These are phyloP conservation scores for Pseudotriccus pelzelni DNA, from an alignment of 2,797 vertebrate genomes.

Conservation along the genomic window DNA sequence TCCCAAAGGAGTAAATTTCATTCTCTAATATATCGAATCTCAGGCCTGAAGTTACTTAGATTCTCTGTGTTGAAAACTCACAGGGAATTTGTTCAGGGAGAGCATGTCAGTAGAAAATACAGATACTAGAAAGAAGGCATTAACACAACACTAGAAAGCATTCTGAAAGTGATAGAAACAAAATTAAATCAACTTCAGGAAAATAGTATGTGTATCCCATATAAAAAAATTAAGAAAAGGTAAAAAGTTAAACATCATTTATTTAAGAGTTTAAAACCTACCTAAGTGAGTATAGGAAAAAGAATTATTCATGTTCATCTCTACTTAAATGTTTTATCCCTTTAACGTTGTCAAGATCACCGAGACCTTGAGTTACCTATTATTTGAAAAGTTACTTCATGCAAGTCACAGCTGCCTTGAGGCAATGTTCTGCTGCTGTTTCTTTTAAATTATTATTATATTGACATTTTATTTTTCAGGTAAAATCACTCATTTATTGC, in stretches of 20 bases:
- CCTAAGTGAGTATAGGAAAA: background rate
- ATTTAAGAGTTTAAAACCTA: background rate
- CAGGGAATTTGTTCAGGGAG: background rate
- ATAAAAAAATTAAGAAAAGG: background rate
- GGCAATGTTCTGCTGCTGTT: background rate
- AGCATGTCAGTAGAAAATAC: background rate
- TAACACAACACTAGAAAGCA: background rate
- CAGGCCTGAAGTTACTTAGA: background rate
- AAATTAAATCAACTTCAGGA: background rate
- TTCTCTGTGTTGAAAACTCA: background rate
- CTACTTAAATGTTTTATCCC: background rate
- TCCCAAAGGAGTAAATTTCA: background rate
- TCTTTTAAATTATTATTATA: conserved; percentile 14
- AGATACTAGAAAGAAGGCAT: background rate
- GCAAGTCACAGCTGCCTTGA: conserved; percentile 1
- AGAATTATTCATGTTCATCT: background rate
- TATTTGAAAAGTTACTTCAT: background rate
- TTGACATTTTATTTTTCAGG: conserved; percentile 48
- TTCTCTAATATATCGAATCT: background rate
- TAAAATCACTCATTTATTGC: background rate
- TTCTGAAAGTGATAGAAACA: background rate
- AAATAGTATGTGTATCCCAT: background rate
- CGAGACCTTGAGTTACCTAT: conserved; percentile 2
- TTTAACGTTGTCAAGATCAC: conserved; percentile 26
- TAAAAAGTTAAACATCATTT: background rate